These are phyloP conservation scores for Ailuropoda melanoleuca DNA, from an alignment of 2,113 vertebrate genomes.

Conservation along the genomic window DNA sequence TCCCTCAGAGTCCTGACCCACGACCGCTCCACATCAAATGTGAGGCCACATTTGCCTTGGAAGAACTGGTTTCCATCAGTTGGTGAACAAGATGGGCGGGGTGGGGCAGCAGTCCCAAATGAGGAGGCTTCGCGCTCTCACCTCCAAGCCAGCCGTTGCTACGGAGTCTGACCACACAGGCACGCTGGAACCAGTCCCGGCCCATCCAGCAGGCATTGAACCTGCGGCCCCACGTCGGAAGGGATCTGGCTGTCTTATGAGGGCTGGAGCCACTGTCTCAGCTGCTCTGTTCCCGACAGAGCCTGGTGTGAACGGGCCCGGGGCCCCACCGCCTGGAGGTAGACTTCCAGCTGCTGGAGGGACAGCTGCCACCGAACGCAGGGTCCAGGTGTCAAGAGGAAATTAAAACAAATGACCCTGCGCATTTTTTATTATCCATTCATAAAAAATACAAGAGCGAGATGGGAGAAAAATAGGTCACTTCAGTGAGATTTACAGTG, in stretches of 20 bases:
- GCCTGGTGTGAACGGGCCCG: background rate
- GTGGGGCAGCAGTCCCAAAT: background rate
- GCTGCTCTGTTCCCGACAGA: background rate
- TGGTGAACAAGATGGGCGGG: background rate
- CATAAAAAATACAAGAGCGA: constrained; percentile 66
- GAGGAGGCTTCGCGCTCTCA: background rate
- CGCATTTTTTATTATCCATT: constrained; percentile 63
- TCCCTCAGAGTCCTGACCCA: background rate
- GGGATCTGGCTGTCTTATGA: background rate
- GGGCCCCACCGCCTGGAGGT: background rate
- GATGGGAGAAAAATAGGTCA: constrained; percentile 66
- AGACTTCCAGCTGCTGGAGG: background rate
- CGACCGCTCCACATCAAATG: background rate
- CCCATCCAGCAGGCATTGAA: background rate
- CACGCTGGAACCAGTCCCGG: rapidly evolving
- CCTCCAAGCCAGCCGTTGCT: background rate
- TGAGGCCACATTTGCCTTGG: background rate
- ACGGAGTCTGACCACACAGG: background rate
- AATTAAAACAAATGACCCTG: constrained; percentile 65
- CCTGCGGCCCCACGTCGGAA: background rate
- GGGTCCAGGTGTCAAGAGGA: constrained; percentile 45
- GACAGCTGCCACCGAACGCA: background rate
- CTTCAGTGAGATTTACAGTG: constrained; percentile 25
- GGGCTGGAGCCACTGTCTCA: background rate
- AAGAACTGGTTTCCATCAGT: background rate